Evolutionary conservation across 2,888 invertebrate species (phyloP).

Genomic region (Eupeodes luniger): DNA sequence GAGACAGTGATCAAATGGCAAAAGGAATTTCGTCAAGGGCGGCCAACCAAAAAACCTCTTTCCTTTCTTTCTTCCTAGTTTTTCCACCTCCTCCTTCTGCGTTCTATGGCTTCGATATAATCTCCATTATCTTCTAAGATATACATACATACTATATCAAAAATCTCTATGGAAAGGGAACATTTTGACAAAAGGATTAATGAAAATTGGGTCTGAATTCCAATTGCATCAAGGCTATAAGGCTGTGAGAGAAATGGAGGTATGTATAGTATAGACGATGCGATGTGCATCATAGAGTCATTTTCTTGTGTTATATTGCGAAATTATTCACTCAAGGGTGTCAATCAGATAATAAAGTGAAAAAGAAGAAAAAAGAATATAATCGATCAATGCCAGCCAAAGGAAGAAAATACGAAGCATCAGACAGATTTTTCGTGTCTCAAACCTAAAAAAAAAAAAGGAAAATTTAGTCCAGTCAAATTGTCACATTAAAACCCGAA

Average conservation of each 20-base stretch:
- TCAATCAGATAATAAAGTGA: conserved; percentile 24
- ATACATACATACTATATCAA: background rate
- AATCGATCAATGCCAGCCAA: conserved; percentile 7
- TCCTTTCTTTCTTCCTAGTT: background rate
- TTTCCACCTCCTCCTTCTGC: too few species aligned
- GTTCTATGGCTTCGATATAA: background rate
- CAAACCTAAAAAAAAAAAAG: background rate
- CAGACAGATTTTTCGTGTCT: background rate
- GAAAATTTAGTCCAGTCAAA: too few species aligned
- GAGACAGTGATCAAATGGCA: conserved; percentile 61
- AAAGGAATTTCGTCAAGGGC: conserved; percentile 51
- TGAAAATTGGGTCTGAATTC: conserved; percentile 55
- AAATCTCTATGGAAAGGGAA: conserved; percentile 50
- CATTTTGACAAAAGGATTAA: conserved; percentile 68
- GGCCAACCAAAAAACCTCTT: conserved; percentile 21
- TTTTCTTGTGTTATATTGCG: conserved; percentile 62
- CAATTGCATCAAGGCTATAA: conserved; percentile 11
- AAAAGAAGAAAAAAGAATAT: background rate
- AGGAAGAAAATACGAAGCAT: background rate
- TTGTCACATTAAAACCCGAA: too few species aligned
- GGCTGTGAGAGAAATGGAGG: background rate
- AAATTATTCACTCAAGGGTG: conserved; percentile 69
- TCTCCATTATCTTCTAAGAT: background rate
- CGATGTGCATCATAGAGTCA: conserved; percentile 22
- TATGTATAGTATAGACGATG: background rate